phyloP scores from a whole-genome alignment of 2,797 vertebrate genomes.

The Xyrichtys novacula region DNA sequence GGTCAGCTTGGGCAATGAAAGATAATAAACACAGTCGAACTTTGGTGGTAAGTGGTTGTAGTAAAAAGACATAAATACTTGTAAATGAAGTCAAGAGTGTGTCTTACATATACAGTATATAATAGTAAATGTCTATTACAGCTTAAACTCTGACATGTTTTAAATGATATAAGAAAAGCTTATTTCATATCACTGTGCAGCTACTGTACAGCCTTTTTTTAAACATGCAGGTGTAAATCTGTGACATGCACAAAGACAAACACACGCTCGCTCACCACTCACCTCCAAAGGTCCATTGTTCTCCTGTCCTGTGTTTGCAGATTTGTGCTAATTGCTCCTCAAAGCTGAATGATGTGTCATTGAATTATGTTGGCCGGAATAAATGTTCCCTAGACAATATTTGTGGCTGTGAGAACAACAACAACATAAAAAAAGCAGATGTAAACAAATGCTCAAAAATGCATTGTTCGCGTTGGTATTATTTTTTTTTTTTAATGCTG shows the following conservation, averaged over 20 bases:
- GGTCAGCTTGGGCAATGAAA: no score
- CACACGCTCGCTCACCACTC: slow-evolving; percentile 27
- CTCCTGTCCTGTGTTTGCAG: slow-evolving; percentile 47
- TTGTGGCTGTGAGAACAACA: slow-evolving; percentile 15
- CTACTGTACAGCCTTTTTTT: slow-evolving; percentile 4
- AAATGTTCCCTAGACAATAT: slow-evolving; percentile 22
- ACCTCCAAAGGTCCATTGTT: slow-evolving; percentile 44
- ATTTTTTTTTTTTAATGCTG: slow-evolving; percentile 23
- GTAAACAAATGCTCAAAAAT: no score
- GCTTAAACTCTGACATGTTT: not conserved
- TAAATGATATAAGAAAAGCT: no score
- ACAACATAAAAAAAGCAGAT: slow-evolving; percentile 4
- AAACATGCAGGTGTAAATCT: slow-evolving; percentile 34
- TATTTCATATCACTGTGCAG: no score
- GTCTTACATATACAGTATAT: no score
- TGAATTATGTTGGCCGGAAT: slow-evolving; percentile 40
- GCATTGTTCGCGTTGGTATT: not conserved
- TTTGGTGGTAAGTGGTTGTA: no score
- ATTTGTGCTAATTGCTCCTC: slow-evolving; percentile 63
- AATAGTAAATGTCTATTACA: no score
- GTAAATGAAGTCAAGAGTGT: no score
- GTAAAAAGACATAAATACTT: no score
- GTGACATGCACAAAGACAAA: not conserved
- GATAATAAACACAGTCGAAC: no score
- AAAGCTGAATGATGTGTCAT: slow-evolving; percentile 56